Evolutionary conservation across 2,888 invertebrate species (phyloP).

Genomic region (Papilio demoleus): DNA sequence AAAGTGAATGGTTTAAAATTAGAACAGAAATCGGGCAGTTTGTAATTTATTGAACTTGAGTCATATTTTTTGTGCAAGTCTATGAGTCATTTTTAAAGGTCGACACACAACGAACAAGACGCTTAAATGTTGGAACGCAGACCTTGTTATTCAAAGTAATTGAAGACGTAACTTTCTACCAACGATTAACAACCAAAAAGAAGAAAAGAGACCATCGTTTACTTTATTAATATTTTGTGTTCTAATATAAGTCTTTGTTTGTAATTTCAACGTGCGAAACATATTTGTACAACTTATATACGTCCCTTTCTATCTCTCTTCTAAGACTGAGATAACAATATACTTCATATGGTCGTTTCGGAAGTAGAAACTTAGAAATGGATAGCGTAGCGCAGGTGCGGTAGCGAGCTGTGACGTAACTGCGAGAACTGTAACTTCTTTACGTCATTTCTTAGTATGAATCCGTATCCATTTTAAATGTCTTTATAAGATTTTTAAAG

Average conservation of each 20-base stretch:
- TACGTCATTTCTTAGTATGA: background rate
- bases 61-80: constrained; percentile 6
- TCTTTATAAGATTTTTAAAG: background rate
- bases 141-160: background rate
- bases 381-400: background rate
- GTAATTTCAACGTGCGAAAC: no score
- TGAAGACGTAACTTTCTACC: background rate
- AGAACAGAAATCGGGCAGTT: background rate
- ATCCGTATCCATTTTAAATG: background rate
- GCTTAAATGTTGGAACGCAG: background rate
- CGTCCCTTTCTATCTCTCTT: no score
- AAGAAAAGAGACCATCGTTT: no score
- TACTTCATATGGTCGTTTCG: background rate
- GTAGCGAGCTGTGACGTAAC: background rate
- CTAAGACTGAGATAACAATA: background rate
- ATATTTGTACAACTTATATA: no score
- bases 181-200: background rate
- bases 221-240: no score
- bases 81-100: background rate
- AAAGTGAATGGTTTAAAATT: constrained; percentile 3
- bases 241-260: no score
- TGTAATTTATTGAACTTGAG: constrained; percentile 13
- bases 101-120: background rate
- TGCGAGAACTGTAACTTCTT: constrained; percentile 1
- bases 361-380: background rate